Base-by-base conservation (phyloP, 1,140 invertebrate species). In the Meloidogyne floridensis region DNA sequence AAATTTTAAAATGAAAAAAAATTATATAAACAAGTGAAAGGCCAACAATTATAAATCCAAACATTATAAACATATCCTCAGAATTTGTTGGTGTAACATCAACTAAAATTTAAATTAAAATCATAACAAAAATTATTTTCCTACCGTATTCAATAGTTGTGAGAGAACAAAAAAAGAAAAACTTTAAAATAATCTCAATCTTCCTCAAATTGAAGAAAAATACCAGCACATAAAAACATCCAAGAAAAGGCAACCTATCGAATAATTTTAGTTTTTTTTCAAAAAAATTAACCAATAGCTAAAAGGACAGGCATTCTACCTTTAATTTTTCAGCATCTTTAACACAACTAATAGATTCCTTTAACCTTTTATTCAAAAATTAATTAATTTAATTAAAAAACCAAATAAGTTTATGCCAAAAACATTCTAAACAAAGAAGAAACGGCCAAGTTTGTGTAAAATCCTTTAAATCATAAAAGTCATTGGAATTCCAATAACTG, bases 171-270 rank as follows among this genome's bases (percentile, higher is more conserved):
- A 89, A 89, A 75, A 89, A 89, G 75, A 89, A 89, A 89, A 89
- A 79, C 87, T 88, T 79, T 89, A 54, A 89, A 89, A 78, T 89
- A 89, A 73, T 89, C 88, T 89, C 89, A 89, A 76, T 90, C 88
- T 70, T 90, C 82, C 80, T 89, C 88, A 70, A 89, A 90, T 80
- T 86, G 54, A 15, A 89, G 78, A 73, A 90, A 89, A 13, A 89
- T 89, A 47, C 87, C 88, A 42, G 88, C 88, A 82, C 88, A 89
- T 53, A 89, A 80, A 85, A 89, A 89, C 89, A 88, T 88, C 87
- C 87, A 88, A 1, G 88, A 73, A 32, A 47, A 53, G 15, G 47
- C 72, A 73, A 73, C 72, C 42, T 81, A 42, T 83, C 20, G 20
- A 86, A 18, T 81, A 79, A 65, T 65, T 65, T 65, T n/a, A 47